A percentile compares a stretch with the other conserved stretches of the same genome.
Conservation (phyloP, 2,113 vertebrate species). For the Tragelaphus strepsiceros region DNA sequence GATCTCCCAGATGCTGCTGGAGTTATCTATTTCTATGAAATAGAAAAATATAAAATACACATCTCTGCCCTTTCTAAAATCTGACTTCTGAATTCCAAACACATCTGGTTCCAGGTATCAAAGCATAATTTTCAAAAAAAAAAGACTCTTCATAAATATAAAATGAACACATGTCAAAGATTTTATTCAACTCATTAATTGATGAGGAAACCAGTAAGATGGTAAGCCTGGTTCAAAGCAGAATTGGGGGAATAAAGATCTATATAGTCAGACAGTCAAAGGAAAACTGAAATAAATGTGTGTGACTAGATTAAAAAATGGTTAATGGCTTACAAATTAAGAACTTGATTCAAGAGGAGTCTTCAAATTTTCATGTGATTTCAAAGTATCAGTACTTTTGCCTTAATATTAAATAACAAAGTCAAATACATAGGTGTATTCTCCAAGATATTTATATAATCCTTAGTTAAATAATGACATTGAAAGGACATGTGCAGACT, state of each 20-base stretch:
- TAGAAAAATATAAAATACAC: background rate
- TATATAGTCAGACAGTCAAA: background rate
- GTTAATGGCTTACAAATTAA: background rate
- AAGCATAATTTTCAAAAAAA: constrained; percentile 26
- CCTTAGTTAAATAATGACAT: background rate
- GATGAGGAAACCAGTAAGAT: background rate
- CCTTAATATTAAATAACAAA: constrained; percentile 3
- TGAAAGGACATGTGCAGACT: background rate
- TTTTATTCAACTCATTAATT: constrained; percentile 25
- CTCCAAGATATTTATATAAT: background rate
- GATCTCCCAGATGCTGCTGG: background rate
- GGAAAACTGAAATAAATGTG: background rate
- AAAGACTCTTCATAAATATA: background rate
- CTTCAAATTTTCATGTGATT: background rate
- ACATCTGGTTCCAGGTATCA: background rate
- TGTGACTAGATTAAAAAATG: background rate
- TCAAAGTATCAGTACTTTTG: background rate
- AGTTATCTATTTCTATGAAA: background rate
- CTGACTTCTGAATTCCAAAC: constrained; percentile 10
- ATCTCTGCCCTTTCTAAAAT: constrained; percentile 10
- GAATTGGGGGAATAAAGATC: background rate
- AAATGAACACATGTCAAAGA: constrained; percentile 2
- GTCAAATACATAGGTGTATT: background rate
- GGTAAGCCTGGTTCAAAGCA: background rate
- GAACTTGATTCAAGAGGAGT: background rate